These are phyloP conservation scores for Agriopis leucophaearia DNA, from an alignment of 2,888 invertebrate species.

Conservation along the genomic window DNA sequence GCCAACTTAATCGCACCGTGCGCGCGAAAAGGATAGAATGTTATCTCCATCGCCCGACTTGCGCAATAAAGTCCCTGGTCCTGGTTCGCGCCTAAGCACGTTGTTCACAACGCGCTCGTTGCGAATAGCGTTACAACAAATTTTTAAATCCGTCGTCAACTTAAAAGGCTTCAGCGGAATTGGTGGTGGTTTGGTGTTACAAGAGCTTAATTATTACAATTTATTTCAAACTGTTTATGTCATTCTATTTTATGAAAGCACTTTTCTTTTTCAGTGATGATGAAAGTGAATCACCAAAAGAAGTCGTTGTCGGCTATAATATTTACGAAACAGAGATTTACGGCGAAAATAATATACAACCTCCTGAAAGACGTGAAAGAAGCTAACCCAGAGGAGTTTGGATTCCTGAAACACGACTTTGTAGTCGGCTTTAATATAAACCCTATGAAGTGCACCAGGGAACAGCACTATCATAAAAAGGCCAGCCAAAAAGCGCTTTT, in stretches of 20 bases:
- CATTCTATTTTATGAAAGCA: background rate
- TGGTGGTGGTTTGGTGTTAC: no score
- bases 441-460: slow-evolving; percentile 85
- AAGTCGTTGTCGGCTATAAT: slow-evolving; percentile 89
- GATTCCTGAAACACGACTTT: slow-evolving; percentile 89
- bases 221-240: no score
- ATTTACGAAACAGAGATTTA: slow-evolving; percentile 90
- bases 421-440: slow-evolving; percentile 89
- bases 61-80: no score
- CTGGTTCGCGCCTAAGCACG: no score
- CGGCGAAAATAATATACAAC: slow-evolving; percentile 91
- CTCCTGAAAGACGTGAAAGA: slow-evolving; percentile 85
- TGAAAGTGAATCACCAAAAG: slow-evolving; percentile 61
- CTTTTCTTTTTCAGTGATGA: slow-evolving; percentile 53
- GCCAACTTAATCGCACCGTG: no score
- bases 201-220: no score
- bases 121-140: no score
- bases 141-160: no score
- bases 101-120: no score
- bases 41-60: no score
- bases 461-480: slow-evolving; percentile 83
- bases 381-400: slow-evolving; percentile 75
- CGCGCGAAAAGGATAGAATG: no score
- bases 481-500: slow-evolving; percentile 83
- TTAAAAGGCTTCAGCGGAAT: no score